Conservation (phyloP, 2,113 vertebrate species). For the Ciconia stormi region DNA sequence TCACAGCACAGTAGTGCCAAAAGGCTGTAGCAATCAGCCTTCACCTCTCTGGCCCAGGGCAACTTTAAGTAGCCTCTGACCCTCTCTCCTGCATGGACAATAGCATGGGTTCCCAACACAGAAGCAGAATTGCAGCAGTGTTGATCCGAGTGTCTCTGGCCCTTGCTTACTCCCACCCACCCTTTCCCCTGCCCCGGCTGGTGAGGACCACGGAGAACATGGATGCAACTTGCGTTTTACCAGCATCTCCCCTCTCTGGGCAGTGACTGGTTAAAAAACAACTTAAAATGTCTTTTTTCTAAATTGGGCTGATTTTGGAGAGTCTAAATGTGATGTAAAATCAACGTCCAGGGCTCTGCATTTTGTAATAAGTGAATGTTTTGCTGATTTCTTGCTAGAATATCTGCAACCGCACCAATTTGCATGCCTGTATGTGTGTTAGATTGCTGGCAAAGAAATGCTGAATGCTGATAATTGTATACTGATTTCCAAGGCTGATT, state of each 20-base stretch:
- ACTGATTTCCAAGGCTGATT: conserved; percentile 63
- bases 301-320: conserved; percentile 33
- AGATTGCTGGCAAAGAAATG: conserved; percentile 68
- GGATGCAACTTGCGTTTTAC: not conserved
- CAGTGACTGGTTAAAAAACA: conserved; percentile 17
- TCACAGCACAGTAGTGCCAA: not conserved
- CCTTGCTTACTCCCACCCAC: not conserved
- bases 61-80: not conserved
- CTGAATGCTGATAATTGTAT: conserved; percentile 62
- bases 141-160: not conserved
- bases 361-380: conserved; percentile 61
- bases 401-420: conserved; percentile 57
- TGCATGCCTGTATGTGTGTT: conserved; percentile 59
- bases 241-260: not conserved
- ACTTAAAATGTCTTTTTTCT: not conserved
- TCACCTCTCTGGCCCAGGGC: not conserved
- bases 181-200: rapidly evolving
- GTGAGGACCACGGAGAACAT: rapidly evolving
- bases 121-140: not conserved
- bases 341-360: conserved; percentile 40
- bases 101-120: not conserved
- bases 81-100: not conserved
- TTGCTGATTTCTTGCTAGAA: conserved; percentile 57
- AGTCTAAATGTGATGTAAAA: conserved; percentile 52
- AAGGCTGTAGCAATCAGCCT: not conserved